A percentile compares a stretch with the other conserved stretches of the same genome.
These are phyloP conservation scores for Halictus ligatus DNA, from an alignment of 2,888 invertebrate genomes.

Conservation along the genomic window DNA sequence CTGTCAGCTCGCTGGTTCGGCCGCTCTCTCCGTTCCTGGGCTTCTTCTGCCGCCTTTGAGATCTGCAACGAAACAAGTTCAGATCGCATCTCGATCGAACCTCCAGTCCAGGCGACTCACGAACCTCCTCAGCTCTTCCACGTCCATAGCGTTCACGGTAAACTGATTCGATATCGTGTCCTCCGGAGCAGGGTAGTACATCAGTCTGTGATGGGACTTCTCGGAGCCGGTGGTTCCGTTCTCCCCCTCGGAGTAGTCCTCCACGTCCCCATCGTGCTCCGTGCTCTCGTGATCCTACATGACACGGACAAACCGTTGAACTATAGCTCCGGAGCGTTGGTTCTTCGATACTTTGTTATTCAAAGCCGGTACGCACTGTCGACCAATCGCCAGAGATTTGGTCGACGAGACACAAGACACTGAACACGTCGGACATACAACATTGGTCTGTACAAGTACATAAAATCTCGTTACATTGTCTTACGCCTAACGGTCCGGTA, in stretches of 20 bases:
- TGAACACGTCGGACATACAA: background rate
- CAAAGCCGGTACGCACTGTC: background rate
- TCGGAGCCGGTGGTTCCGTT: constrained; percentile 89
- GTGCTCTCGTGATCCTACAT: constrained; percentile 87
- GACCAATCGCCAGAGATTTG: background rate
- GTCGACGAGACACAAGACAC: too few relatives aligned
- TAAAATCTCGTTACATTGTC: background rate
- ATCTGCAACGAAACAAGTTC: constrained; percentile 62
- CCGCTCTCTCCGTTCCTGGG: constrained; percentile 77
- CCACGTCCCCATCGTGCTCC: constrained; percentile 94
- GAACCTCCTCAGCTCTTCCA: constrained; percentile 91
- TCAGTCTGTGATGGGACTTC: constrained; percentile 86
- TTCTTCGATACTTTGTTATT: background rate
- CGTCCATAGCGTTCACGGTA: constrained; percentile 95
- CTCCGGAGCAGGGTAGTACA: constrained; percentile 91
- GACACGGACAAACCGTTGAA: background rate
- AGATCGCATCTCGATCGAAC: background rate
- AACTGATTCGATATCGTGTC: constrained; percentile 90
- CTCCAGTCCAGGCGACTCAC: background rate
- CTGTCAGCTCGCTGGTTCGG: constrained; percentile 80
- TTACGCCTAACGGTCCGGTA: too few relatives aligned
- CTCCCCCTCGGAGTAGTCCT: constrained; percentile 92
- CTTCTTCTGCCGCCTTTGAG: constrained; percentile 80
- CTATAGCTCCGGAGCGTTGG: background rate
- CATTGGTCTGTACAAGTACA: background rate